Evolutionary conservation across 2,113 vertebrate genomes (phyloP).

Genomic region (Machaerirhynchus nigripectus): DNA sequence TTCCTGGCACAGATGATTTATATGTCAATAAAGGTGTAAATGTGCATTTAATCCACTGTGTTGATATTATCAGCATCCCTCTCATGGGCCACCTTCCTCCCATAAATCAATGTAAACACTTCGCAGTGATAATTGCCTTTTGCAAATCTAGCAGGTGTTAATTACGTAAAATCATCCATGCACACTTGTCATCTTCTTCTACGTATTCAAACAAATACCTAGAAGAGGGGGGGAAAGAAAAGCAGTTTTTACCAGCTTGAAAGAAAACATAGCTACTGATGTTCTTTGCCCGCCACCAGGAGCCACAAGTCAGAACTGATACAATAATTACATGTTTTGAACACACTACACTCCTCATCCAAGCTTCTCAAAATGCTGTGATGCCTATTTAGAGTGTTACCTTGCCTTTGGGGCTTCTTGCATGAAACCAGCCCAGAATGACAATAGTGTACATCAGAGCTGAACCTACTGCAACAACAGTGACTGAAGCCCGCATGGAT

Average conservation of each 20-base stretch:
- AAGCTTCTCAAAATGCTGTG: background rate
- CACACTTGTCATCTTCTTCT: constrained; percentile 64
- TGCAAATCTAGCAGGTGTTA: constrained; percentile 60
- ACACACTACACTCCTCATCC: background rate
- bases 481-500: background rate
- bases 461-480: background rate
- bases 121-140: constrained; percentile 56
- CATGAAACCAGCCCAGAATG: background rate
- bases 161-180: constrained; percentile 54
- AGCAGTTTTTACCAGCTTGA: constrained; percentile 1
- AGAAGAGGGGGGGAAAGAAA: background rate
- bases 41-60: constrained; percentile 75
- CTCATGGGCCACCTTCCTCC: constrained; percentile 66
- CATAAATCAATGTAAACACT: constrained; percentile 74
- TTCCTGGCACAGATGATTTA: constrained; percentile 74
- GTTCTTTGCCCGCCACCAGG: background rate
- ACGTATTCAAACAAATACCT: constrained; percentile 57
- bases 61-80: constrained; percentile 76
- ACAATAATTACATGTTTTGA: background rate
- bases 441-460: background rate
- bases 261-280: background rate
- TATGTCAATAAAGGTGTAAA: constrained; percentile 77
- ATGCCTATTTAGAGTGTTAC: background rate
- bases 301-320: background rate
- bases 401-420: background rate